Base-by-base conservation (phyloP, 37 sponge, comb jelly and placozoan genomes). In the Dysidea cf. avara region DNA sequence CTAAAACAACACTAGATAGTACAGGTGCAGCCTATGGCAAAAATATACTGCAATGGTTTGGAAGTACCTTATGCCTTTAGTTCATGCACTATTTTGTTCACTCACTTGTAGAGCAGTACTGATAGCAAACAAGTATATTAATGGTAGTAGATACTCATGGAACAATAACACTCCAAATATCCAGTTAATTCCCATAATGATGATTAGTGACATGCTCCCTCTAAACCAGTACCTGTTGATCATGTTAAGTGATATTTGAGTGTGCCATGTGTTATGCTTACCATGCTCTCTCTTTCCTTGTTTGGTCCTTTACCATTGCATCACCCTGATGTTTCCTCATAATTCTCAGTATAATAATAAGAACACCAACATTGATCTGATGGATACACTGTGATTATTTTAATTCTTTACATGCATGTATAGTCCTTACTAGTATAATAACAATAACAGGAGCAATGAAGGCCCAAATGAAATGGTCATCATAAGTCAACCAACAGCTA, bases 91-190 rank as follows among this genome's bases (percentile, higher is more conserved):
- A 30, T 36, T 39, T 2, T 50, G 33, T 22, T 12, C n/a, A n/a
- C 51, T 55, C 39, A 84, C 78, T 78, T 84, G 78, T 35, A 77
- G 57, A 26, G 64, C 71, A 20, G 22, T 54, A 56, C 49, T 48
- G 16, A 86, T 39, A n/a, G 77, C 46, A 11, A 74, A 80, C 37
- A 86, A 53, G 71, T 66, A 68, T 0, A 72, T 64, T n/a, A 86
- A 39, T 64, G 74, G 76, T 4, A 71, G 21, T 21, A 80, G 30
- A 0, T 48, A 39, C 26, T 47, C 51, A 36, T 65, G 61, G 29
- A 86, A 80, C n/a, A n/a, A n/a, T n/a, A n/a, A n/a, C n/a, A n/a
- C n/a, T n/a, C n/a, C n/a, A n/a, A n/a, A n/a, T n/a, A n/a, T n/a
- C n/a, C n/a, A n/a, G n/a, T n/a, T n/a, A n/a, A n/a, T n/a, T n/a